phyloP scores from a whole-genome alignment of 2,113 vertebrate species.

The Channa maculata region DNA sequence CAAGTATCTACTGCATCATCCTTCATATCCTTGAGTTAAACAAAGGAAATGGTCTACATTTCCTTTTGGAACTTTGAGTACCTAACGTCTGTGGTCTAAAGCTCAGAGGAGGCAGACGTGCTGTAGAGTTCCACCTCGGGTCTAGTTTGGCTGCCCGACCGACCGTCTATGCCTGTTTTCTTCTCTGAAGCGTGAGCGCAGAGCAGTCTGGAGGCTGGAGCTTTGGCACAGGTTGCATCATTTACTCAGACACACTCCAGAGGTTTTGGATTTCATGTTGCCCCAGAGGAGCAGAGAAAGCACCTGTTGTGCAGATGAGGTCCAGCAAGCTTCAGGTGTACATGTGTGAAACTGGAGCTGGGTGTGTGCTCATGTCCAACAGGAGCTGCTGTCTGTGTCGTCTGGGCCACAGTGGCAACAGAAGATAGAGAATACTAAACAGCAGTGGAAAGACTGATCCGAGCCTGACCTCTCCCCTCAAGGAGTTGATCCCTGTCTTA shows the following conservation, averaged over 20 bases:
- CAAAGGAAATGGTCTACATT: slow-evolving; percentile 57
- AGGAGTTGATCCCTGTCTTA: slow-evolving; percentile 41
- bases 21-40: slow-evolving; percentile 55
- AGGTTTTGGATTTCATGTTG: slow-evolving; percentile 69
- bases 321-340: slow-evolving; percentile 49
- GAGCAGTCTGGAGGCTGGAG: neutral
- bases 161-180: slow-evolving; percentile 23
- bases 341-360: slow-evolving; percentile 65
- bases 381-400: slow-evolving; percentile 59
- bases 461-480: slow-evolving; percentile 60
- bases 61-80: slow-evolving; percentile 48
- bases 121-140: slow-evolving; percentile 10
- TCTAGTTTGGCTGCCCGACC: slow-evolving; percentile 33
- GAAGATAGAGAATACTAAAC: slow-evolving; percentile 57
- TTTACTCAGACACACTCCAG: slow-evolving; percentile 69
- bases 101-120: slow-evolving; percentile 46
- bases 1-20: slow-evolving; percentile 33
- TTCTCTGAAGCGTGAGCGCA: slow-evolving; percentile 5
- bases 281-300: slow-evolving; percentile 61
- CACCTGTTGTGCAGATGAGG: slow-evolving; percentile 65
- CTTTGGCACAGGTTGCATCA: slow-evolving; percentile 22
- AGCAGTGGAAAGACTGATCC: slow-evolving; percentile 70
- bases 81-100: slow-evolving; percentile 38
- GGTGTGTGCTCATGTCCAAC: slow-evolving; percentile 58
- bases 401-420: slow-evolving; percentile 59